Percentiles rank a stretch among this genome's conserved stretches.
These are phyloP conservation scores for Brachionus angularis DNA, from an alignment of 1,140 invertebrate genomes.

Conservation along the genomic window DNA sequence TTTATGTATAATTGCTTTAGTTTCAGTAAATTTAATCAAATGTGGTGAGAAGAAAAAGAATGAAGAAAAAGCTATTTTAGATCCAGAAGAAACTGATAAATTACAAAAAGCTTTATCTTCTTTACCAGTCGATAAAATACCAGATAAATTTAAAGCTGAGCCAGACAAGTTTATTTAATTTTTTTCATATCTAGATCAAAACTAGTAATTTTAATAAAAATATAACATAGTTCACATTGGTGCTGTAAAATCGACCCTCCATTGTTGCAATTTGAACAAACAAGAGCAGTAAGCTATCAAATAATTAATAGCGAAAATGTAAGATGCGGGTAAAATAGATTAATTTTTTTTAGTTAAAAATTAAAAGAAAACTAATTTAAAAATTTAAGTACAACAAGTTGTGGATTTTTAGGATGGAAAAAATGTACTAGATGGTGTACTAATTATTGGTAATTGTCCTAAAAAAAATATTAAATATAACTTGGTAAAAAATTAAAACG, in stretches of 20 bases:
- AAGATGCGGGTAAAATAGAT: slow-evolving; percentile 29
- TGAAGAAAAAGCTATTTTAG: no score
- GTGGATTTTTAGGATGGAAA: slow-evolving; percentile 26
- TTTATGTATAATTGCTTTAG: no score
- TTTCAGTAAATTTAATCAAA: no score
- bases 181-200: neutral
- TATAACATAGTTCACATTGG: slow-evolving; percentile 24
- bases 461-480: no score
- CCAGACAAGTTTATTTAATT: neutral
- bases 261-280: slow-evolving; percentile 11
- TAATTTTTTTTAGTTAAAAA: neutral
- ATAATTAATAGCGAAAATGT: neutral
- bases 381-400: slow-evolving; percentile 21
- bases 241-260: slow-evolving; percentile 39
- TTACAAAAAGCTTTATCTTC: slow-evolving; percentile 10
- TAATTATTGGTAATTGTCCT: slow-evolving; percentile 42
- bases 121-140: slow-evolving; percentile 17
- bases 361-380: neutral
- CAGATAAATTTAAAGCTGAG: slow-evolving; percentile 11
- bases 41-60: no score
- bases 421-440: slow-evolving; percentile 40
- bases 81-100: neutral
- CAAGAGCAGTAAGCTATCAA: slow-evolving; percentile 12
- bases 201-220: neutral
- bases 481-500: no score